Conservation (phyloP, 2,888 invertebrate species). For the Pristionchus maxplancki region DNA sequence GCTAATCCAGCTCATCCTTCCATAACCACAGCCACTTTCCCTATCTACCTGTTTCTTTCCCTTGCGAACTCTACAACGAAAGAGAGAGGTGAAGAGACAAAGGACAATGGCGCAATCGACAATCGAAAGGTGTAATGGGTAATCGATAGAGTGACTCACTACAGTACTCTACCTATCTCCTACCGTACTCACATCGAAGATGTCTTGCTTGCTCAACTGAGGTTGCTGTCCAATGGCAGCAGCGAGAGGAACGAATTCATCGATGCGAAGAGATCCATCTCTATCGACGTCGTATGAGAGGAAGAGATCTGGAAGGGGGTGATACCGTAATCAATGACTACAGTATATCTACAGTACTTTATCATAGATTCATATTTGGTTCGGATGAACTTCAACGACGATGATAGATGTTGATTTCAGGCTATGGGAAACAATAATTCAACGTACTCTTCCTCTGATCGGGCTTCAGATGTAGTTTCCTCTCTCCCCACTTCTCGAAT, state of each 20-base stretch:
- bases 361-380: neutral
- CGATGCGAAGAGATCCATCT: slow-evolving; percentile 66
- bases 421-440: no score
- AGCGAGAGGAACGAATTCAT: slow-evolving; percentile 75
- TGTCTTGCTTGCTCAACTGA: slow-evolving; percentile 64
- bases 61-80: neutral
- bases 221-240: slow-evolving; percentile 69
- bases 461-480: slow-evolving; percentile 49
- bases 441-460: slow-evolving; percentile 38
- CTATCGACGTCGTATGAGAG: slow-evolving; percentile 64
- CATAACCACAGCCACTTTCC: slow-evolving; percentile 29
- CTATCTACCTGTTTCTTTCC: slow-evolving; percentile 32
- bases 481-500: slow-evolving; percentile 62
- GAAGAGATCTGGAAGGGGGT: slow-evolving; percentile 60
- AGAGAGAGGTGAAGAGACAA: slow-evolving; percentile 8
- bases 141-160: neutral
- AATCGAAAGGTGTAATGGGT: neutral
- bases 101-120: slow-evolving; percentile 12
- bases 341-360: neutral
- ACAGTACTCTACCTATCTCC: neutral
- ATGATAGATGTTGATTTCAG: no score
- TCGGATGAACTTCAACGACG: neutral
- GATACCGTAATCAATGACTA: neutral
- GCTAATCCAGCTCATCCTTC: neutral
- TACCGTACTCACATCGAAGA: slow-evolving; percentile 65